Evolutionary conservation across 2,797 vertebrate genomes (phyloP), one percentile per base, ranked within the genome.

Genomic region (Geotrypetes seraphini): DNA sequence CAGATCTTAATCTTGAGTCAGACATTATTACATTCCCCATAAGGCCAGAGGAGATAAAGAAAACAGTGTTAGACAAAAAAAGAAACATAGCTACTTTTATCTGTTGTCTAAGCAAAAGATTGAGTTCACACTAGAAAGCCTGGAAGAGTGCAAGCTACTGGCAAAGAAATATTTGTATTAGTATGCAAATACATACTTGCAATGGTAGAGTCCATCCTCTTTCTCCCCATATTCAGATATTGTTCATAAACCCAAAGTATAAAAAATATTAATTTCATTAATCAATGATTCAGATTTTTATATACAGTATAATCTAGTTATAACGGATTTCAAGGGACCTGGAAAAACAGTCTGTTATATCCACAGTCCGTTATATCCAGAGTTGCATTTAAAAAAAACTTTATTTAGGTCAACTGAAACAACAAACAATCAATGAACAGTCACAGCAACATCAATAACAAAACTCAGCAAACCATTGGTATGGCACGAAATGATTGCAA

Each of bases 201-300:
- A n/a, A n/a, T n/a, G n/a, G n/a, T n/a, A n/a, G n/a, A n/a, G n/a
- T n/a, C 1, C 1, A 39, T 10, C 5, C 12, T 19, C 42, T 11
- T 36, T 20, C 4, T 12, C 8, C 12, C 24, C 12, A 13, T 12
- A 28, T 22, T 10, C 2, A 39, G 22, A 18, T 1, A 1, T 41
- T 40, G 22, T 22, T 11, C 36, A 10, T 12, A 22, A 10, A 41
- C 10, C 3, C 6, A 6, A 1, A 2, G n/a, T 15, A 10, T 41
- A 12, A 7, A 48, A 28, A 16, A 2, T 4, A 14, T 35, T 2
- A 4, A 34, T 36, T 12, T 29, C 4, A 10, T 22, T 39, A 11
- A 10, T n/a, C 47, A 27, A 33, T 0, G 3, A 12, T 0, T 1
- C 20, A 15, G 10, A 12, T 2, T 6, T 14, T 31, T 7, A 5